phyloP scores from a whole-genome alignment of 2,888 invertebrate species.

The Melieria crassipennis region DNA sequence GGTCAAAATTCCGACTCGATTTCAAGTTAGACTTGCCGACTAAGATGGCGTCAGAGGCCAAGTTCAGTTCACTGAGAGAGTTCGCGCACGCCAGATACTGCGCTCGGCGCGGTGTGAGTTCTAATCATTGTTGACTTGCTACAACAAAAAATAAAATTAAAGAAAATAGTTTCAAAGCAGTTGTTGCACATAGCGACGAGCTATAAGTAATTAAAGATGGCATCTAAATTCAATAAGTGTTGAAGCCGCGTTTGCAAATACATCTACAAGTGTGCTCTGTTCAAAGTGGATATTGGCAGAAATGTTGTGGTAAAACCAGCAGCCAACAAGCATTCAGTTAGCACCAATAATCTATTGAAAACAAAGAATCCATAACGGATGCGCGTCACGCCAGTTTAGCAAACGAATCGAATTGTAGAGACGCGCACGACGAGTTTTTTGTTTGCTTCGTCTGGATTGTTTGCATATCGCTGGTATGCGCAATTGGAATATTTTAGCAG shows the following conservation, averaged over 20 bases:
- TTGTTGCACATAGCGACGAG: background rate
- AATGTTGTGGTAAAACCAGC: too few relatives aligned
- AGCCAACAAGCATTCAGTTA: too few relatives aligned
- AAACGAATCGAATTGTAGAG: background rate
- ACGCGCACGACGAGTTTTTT: slow-evolving; percentile 4
- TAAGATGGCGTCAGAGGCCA: slow-evolving; percentile 65
- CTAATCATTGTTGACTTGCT: background rate
- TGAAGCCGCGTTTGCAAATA: background rate
- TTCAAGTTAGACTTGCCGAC: slow-evolving; percentile 45
- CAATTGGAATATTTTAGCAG: slow-evolving; percentile 14
- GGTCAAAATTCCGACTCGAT: background rate
- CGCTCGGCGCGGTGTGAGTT: slow-evolving; percentile 56
- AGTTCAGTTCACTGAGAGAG: slow-evolving; percentile 63
- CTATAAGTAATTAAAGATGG: background rate
- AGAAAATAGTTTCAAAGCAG: background rate
- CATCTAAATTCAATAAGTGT: too few relatives aligned
- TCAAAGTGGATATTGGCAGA: too few relatives aligned
- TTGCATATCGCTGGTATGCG: slow-evolving; percentile 18
- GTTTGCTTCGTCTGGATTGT: slow-evolving; percentile 3
- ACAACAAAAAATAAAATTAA: background rate
- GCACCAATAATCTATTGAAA: background rate
- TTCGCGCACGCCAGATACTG: slow-evolving; percentile 57
- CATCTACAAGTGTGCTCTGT: background rate
- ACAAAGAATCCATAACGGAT: background rate
- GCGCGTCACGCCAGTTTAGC: background rate